phyloP scores from a whole-genome alignment of 2,113 vertebrate genomes.

The Elaphurus davidianus region DNA sequence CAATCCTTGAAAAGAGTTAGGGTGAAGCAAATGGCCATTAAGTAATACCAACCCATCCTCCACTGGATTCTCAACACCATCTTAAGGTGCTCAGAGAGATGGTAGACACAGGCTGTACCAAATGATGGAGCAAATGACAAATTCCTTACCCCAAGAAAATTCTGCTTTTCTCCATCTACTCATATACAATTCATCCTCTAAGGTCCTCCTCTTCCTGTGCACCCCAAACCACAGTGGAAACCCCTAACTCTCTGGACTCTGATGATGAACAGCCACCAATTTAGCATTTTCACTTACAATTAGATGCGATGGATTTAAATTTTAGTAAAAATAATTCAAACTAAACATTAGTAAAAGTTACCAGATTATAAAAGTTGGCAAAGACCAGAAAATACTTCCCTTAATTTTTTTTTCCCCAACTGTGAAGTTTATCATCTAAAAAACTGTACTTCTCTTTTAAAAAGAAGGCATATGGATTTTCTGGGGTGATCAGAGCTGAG shows the following conservation, averaged over 20 bases:
- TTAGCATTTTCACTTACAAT: slow-evolving; percentile 19
- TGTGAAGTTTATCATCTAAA: not conserved
- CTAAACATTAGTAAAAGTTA: not conserved
- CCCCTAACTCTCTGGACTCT: not conserved
- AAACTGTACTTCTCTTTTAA: not conserved
- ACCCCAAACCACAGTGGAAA: not conserved
- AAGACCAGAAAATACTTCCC: not conserved
- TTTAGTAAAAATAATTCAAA: slow-evolving; percentile 15
- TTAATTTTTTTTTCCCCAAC: not conserved
- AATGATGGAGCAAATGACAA: not conserved
- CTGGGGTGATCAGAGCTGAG: not conserved
- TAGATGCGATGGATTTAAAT: not conserved
- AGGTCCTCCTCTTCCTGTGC: not conserved
- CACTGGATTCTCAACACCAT: not conserved
- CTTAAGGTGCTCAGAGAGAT: not conserved
- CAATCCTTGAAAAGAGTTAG: not conserved
- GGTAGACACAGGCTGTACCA: not conserved
- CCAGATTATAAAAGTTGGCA: not conserved
- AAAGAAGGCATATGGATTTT: not conserved
- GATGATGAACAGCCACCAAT: not conserved
- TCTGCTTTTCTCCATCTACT: not conserved
- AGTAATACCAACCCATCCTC: not conserved
- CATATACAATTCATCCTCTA: not conserved
- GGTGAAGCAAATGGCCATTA: not conserved
- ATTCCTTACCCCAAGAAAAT: not conserved